These are phyloP conservation scores for Tursiops truncatus DNA, from an alignment of 2,113 vertebrate genomes.

Conservation along the genomic window DNA sequence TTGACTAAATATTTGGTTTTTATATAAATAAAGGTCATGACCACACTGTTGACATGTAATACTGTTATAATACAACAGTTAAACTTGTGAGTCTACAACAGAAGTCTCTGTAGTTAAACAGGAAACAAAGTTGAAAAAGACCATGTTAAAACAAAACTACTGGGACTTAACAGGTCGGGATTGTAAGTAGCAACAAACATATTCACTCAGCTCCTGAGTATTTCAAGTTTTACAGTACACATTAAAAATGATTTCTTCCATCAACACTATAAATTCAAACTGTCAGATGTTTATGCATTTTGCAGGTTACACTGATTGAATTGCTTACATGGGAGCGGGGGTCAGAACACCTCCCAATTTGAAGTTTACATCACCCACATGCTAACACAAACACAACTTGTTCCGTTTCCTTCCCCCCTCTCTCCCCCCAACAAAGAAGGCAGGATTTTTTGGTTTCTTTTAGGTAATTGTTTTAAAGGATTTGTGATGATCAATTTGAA, in stretches of 20 bases:
- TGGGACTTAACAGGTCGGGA: constrained; percentile 87
- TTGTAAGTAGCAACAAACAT: constrained; percentile 88
- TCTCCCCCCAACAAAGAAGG: constrained; percentile 77
- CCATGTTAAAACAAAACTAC: constrained; percentile 89
- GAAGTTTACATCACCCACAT: constrained; percentile 83
- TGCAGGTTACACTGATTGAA: constrained; percentile 89
- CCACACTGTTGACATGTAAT: constrained; percentile 95
- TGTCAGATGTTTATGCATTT: constrained; percentile 85
- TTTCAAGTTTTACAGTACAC: constrained; percentile 89
- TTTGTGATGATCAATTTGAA: constrained; percentile 81
- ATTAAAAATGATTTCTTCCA: constrained; percentile 90
- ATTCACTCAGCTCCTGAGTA: constrained; percentile 92
- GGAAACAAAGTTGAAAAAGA: constrained; percentile 88
- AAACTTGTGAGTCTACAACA: constrained; percentile 90
- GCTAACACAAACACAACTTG: constrained; percentile 83
- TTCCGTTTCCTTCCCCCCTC: constrained; percentile 69
- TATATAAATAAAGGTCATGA: constrained; percentile 94
- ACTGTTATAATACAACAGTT: constrained; percentile 93
- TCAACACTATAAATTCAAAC: constrained; percentile 89
- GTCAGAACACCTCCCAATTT: constrained; percentile 84
- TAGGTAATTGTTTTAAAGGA: constrained; percentile 82
- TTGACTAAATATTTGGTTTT: constrained; percentile 95
- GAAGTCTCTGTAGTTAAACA: constrained; percentile 88
- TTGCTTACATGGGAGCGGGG: constrained; percentile 84
- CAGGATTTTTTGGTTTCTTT: constrained; percentile 85